Conservation (phyloP, 2,113 vertebrate species). For the Toxotes jaculatrix region DNA sequence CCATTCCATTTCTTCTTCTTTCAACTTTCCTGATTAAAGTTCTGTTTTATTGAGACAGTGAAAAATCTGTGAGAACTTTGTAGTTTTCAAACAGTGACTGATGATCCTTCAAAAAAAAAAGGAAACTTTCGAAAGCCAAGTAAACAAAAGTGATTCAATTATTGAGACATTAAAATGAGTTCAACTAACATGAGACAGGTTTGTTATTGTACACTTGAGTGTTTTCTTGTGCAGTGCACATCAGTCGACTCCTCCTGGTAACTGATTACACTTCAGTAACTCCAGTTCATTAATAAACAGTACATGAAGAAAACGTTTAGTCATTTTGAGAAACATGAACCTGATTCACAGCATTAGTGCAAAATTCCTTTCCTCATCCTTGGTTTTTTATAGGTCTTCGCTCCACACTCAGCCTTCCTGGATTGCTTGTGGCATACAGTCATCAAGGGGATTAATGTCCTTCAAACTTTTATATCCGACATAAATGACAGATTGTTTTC, state of each 20-base stretch:
- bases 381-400: not conserved
- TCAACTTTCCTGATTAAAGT: not conserved
- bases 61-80: not conserved
- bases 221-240: not conserved
- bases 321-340: not conserved
- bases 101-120: not conserved
- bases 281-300: not conserved
- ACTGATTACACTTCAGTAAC: not conserved
- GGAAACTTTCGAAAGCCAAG: not conserved
- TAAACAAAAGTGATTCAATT: not conserved
- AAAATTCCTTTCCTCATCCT: conserved; percentile 15
- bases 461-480: conserved; percentile 62
- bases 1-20: not conserved
- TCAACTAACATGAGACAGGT: not conserved
- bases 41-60: not conserved
- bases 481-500: conserved; percentile 64
- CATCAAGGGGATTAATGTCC: conserved; percentile 61
- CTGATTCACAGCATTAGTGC: conserved; percentile 15
- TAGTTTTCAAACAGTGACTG: not conserved
- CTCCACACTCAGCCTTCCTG: conserved; percentile 18
- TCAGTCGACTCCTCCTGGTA: not conserved
- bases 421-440: conserved; percentile 40
- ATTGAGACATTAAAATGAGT: not conserved
- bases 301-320: not conserved
- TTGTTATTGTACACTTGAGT: not conserved